Percentiles rank a stretch among this genome's conserved stretches.
These are phyloP conservation scores for Andrena trimmerana DNA, from an alignment of 2,888 invertebrate species.

Conservation along the genomic window DNA sequence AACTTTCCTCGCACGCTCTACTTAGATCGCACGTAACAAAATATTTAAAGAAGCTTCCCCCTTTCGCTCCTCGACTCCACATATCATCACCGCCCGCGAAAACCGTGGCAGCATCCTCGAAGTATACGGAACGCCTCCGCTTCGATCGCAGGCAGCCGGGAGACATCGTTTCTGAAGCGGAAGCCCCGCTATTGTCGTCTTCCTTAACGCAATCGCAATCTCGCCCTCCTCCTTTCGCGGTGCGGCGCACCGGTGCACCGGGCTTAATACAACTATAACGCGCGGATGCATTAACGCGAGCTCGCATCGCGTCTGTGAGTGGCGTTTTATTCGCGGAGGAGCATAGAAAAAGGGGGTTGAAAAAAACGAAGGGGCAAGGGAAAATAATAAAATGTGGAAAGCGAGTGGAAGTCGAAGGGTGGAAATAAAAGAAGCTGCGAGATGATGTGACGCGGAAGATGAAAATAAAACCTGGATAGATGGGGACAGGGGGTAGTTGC, in stretches of 20 bases:
- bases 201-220: slow-evolving; percentile 51
- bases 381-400: too few relatives aligned
- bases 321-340: neutral
- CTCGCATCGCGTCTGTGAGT: neutral
- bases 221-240: slow-evolving; percentile 21
- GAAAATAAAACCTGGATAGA: neutral
- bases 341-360: too few relatives aligned
- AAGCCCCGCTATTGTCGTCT: slow-evolving; percentile 39
- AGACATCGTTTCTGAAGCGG: slow-evolving; percentile 38
- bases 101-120: neutral
- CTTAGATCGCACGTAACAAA: too few relatives aligned
- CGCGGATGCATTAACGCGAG: slow-evolving; percentile 15
- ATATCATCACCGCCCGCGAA: neutral
- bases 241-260: slow-evolving; percentile 20
- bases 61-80: neutral
- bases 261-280: slow-evolving; percentile 27
- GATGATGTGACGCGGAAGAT: neutral
- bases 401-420: neutral
- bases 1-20: too few relatives aligned
- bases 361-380: too few relatives aligned
- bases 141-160: slow-evolving; percentile 11
- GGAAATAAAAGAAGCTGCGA: neutral
- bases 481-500: neutral
- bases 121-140: neutral
- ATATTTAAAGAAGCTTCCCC: neutral